Conservation (phyloP, 2,888 invertebrate species). For the Diplolepis rosae region DNA sequence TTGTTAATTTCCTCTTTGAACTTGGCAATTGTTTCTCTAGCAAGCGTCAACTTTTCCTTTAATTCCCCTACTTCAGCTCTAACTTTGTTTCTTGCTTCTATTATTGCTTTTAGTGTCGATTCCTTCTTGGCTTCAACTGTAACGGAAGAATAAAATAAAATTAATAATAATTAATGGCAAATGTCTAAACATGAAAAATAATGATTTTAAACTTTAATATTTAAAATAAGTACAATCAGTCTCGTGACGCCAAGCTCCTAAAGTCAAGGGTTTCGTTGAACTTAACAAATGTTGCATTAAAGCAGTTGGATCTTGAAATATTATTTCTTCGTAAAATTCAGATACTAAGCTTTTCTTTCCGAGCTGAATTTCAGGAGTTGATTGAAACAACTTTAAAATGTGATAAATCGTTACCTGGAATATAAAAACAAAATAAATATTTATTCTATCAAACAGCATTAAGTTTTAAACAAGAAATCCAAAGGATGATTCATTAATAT, state of each 20-base stretch:
- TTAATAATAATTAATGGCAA: conserved; percentile 4
- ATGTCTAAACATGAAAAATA: neutral
- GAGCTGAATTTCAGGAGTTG: conserved; percentile 74
- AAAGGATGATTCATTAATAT: conserved; percentile 47
- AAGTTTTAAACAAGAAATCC: neutral
- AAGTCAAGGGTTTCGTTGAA: conserved; percentile 83
- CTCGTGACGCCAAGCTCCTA: conserved; percentile 87
- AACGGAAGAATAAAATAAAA: conserved; percentile 57
- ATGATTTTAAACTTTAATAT: neutral
- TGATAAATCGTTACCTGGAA: conserved; percentile 95
- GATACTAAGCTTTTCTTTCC: conserved; percentile 87
- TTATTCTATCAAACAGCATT: neutral
- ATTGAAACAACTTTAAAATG: conserved; percentile 94
- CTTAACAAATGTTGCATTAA: conserved; percentile 92
- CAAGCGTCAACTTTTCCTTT: conserved; percentile 88
- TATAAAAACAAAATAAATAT: neutral
- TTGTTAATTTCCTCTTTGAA: conserved; percentile 86
- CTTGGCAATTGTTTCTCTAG: conserved; percentile 88
- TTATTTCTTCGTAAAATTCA: conserved; percentile 96
- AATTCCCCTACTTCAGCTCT: conserved; percentile 87
- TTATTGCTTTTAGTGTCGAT: conserved; percentile 84
- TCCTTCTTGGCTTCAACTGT: conserved; percentile 93
- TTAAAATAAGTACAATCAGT: conserved; percentile 86
- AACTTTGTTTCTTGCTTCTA: conserved; percentile 87
- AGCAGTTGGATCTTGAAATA: conserved; percentile 92